phyloP scores from a whole-genome alignment of 2,113 vertebrate genomes.

The Bombycilla garrulus region DNA sequence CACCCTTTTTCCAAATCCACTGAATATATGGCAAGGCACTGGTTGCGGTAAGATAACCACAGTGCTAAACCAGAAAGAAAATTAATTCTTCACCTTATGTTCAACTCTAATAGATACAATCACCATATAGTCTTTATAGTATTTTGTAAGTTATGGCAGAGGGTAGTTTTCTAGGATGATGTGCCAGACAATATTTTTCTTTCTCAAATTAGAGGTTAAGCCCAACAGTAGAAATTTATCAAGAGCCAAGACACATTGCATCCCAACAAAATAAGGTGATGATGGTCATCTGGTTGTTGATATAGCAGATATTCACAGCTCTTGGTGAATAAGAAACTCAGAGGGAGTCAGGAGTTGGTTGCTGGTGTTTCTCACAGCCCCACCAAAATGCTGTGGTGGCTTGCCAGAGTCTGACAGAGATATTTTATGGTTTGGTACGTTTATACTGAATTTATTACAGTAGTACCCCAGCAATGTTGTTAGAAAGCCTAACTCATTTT shows the following conservation, averaged over 20 bases:
- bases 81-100: background rate
- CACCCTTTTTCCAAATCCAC: background rate
- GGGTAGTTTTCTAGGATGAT: background rate
- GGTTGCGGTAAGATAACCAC: background rate
- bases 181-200: background rate
- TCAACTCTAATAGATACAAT: background rate
- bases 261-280: background rate
- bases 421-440: background rate
- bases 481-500: background rate
- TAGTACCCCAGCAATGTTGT: background rate
- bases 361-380: background rate
- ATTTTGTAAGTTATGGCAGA: background rate
- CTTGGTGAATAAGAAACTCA: background rate
- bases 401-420: background rate
- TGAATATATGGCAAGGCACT: background rate
- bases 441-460: background rate
- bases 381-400: background rate
- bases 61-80: background rate
- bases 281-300: background rate
- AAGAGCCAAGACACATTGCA: background rate
- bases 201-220: background rate
- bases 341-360: background rate
- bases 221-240: background rate
- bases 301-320: background rate
- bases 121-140: background rate